Base-by-base conservation (phyloP, 1,140 invertebrate genomes). In the Drosophila varians region DNA sequence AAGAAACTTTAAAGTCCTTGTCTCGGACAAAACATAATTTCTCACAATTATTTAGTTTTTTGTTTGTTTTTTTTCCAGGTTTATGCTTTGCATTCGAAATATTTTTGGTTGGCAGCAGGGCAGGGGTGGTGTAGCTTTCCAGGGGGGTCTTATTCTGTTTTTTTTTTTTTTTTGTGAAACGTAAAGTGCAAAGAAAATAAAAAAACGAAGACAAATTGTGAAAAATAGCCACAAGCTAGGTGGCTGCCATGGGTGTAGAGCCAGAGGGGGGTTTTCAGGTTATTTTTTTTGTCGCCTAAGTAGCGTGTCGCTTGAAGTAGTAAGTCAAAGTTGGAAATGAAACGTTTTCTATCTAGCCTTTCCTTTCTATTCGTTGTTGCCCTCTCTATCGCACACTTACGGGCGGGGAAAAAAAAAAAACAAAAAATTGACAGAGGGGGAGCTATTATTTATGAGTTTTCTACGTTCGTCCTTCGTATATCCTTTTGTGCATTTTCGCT, bases 361-460 rank as follows among this genome's bases (percentile, higher is more conserved):
- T 28, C 26, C 26, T 25, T 34, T 58, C 42, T 19, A 14, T 51
- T 11, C 18, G n/a, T 2, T 12, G 1, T 5, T 6, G 7, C 21
- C 8, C 4, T 18, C 31, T 28, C n/a, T 25, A 46, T 19, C 3
- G 8, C 23, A 18, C 14, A 8, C 36, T 38, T 12, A 16, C 12
- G 18, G 12, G n/a, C n/a, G n/a, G n/a, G n/a, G n/a, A n/a, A n/a
- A n/a, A n/a, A n/a, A n/a, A n/a, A n/a, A n/a, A n/a, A n/a, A n/a
- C n/a, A n/a, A 56, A 12, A 40, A 31, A 71, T 11, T 40, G 38
- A 65, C 19, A 70, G n/a, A 60, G 28, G 40, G 14, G 58, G 25
- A 65, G 73, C 65, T 72, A 84, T 84, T 84, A 84, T 84, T 84
- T 84, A 84, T 84, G 79, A 76, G 71, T 76, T 86, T 84, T 68